These are phyloP conservation scores for Sebastes miniatus DNA, from an alignment of 2,797 vertebrate species.

Conservation along the genomic window DNA sequence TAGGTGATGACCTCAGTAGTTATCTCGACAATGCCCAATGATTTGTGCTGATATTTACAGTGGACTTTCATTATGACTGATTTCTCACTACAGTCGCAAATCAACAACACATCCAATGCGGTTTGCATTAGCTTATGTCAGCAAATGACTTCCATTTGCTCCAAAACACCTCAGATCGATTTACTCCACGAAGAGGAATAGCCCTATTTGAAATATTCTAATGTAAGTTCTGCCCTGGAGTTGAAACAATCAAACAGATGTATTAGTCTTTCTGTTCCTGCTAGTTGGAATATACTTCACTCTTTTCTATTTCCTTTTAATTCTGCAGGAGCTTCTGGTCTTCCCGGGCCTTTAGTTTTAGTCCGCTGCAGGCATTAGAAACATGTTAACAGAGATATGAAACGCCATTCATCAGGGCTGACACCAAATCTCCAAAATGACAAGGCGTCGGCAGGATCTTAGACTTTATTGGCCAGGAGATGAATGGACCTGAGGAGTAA, in stretches of 20 bases:
- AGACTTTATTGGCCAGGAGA: constrained; percentile 72
- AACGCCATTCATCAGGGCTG: constrained; percentile 69
- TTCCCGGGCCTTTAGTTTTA: constrained; percentile 20
- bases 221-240: constrained; percentile 54
- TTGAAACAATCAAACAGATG: constrained; percentile 65
- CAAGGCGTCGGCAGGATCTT: constrained; percentile 60
- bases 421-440: constrained; percentile 76
- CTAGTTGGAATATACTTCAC: constrained; percentile 14
- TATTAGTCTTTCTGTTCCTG: constrained; percentile 41
- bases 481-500: constrained; percentile 69
- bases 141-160: constrained; percentile 63
- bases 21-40: constrained; percentile 15
- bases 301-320: constrained; percentile 22
- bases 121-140: constrained; percentile 59
- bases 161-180: constrained; percentile 58
- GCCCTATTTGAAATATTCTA: constrained; percentile 61
- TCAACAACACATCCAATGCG: constrained; percentile 48
- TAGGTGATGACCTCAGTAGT: constrained; percentile 18
- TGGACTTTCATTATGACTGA: constrained; percentile 37
- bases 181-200: constrained; percentile 54
- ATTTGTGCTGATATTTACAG: constrained; percentile 41
- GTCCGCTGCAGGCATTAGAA: constrained; percentile 46
- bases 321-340: constrained; percentile 21
- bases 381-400: constrained; percentile 67
- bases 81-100: constrained; percentile 42